Conservation (phyloP, 1,140 invertebrate genomes). For the Belonocnema kinseyi region DNA sequence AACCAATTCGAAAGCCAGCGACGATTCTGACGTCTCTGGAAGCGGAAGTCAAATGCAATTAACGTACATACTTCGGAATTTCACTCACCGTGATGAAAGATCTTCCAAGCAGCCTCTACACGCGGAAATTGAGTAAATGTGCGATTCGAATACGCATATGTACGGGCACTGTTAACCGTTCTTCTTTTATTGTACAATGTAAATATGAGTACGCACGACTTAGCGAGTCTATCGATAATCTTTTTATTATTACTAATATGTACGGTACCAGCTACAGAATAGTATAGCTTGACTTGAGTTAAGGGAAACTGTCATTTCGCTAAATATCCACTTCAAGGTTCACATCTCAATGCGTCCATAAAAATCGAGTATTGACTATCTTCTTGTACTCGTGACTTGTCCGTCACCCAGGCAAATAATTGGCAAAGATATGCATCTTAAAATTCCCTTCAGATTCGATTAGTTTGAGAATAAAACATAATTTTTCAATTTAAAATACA, state of each 20-base stretch:
- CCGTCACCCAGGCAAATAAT: background rate
- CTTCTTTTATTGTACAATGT: conserved; percentile 59
- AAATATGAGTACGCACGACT: conserved; percentile 63
- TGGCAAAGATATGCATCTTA: background rate
- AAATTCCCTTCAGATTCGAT: background rate
- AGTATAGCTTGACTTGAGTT: conserved; percentile 54
- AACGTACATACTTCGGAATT: conserved; percentile 23
- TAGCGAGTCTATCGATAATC: conserved; percentile 58
- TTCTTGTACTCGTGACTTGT: conserved; percentile 36
- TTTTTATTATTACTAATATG: conserved; percentile 56
- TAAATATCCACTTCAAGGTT: conserved; percentile 35
- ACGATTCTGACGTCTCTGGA: conserved; percentile 27
- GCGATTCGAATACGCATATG: conserved; percentile 60
- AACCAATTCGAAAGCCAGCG: conserved; percentile 44
- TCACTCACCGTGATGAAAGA: conserved; percentile 52
- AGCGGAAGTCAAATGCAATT: conserved; percentile 30
- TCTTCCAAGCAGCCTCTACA: conserved; percentile 60
- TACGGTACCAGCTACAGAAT: conserved; percentile 55
- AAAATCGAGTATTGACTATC: conserved; percentile 44
- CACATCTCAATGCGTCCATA: conserved; percentile 41
- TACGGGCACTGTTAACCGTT: conserved; percentile 62
- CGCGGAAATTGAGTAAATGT: conserved; percentile 44
- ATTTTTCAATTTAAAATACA: no score
- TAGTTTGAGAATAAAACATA: background rate
- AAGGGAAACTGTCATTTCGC: conserved; percentile 34